Conservation (phyloP, 1,140 invertebrate species). For the Philopotamus ludificatus region DNA sequence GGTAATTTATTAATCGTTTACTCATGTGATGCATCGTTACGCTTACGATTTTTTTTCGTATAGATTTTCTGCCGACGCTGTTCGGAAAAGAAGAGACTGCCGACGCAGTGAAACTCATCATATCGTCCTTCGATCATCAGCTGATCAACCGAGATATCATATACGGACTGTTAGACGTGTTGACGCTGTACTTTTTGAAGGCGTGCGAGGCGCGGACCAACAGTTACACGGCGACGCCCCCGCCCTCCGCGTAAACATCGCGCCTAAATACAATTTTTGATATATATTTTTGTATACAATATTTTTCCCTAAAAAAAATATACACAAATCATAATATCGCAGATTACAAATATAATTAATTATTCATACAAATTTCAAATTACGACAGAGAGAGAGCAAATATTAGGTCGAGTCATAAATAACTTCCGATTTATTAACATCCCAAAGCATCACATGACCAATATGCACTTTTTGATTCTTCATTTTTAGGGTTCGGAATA, state of each 20-base stretch:
- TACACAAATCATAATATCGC: too few species aligned
- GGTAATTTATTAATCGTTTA: constrained; percentile 37
- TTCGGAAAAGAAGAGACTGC: constrained; percentile 47
- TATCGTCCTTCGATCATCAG: constrained; percentile 47
- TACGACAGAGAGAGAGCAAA: too few species aligned
- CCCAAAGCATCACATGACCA: too few species aligned
- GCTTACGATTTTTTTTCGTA: constrained; percentile 6
- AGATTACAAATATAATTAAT: too few species aligned
- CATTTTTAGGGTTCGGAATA: too few species aligned
- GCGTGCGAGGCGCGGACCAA: constrained; percentile 44
- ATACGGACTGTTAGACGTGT: constrained; percentile 46
- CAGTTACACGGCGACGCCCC: constrained; percentile 28
- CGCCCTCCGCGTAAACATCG: constrained; percentile 39
- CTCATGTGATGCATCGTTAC: not conserved
- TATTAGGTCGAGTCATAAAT: too few species aligned
- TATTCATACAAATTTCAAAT: too few species aligned
- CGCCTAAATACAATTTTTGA: too few species aligned
- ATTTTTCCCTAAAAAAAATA: too few species aligned
- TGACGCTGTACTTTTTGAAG: constrained; percentile 47
- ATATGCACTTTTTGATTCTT: too few species aligned
- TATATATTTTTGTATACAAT: too few species aligned
- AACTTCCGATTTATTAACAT: too few species aligned
- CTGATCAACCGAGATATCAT: constrained; percentile 48
- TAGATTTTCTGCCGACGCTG: constrained; percentile 35
- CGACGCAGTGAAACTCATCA: constrained; percentile 40